These are phyloP conservation scores for Marcusenius ussheri DNA, from an alignment of 2,113 vertebrate genomes.

Conservation along the genomic window DNA sequence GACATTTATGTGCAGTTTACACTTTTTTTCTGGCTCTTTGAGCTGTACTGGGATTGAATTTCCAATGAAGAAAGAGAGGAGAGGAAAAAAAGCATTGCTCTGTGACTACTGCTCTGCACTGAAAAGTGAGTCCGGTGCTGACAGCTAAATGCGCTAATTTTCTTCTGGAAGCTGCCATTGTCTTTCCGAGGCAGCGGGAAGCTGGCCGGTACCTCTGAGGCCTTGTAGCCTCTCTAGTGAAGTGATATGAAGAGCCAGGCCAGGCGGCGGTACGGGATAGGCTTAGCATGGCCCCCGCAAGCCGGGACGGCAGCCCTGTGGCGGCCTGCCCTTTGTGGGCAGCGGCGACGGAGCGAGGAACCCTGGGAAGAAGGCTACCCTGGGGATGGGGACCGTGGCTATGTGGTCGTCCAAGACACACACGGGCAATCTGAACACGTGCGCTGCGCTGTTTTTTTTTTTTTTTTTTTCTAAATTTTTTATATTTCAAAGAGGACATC, in stretches of 20 bases:
- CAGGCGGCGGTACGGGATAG: constrained; percentile 42
- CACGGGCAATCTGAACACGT: neutral
- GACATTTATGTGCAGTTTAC: constrained; percentile 86
- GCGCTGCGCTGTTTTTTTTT: neutral
- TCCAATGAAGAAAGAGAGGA: constrained; percentile 73
- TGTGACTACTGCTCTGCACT: constrained; percentile 80
- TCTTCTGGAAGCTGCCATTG: constrained; percentile 79
- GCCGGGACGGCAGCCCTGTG: neutral
- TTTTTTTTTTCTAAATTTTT: constrained; percentile 23
- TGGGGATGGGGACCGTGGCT: neutral
- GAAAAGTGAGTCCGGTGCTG: constrained; percentile 95
- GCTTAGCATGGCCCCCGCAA: constrained; percentile 9
- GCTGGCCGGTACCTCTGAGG: constrained; percentile 71
- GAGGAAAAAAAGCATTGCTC: constrained; percentile 61
- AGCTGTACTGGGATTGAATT: constrained; percentile 79
- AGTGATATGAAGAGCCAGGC: constrained; percentile 74
- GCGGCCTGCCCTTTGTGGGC: neutral
- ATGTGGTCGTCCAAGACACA: neutral
- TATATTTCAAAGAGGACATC: constrained; percentile 11
- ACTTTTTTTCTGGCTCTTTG: constrained; percentile 86
- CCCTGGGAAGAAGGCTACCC: constrained; percentile 1
- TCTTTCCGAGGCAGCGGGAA: constrained; percentile 74
- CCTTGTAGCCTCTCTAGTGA: constrained; percentile 71
- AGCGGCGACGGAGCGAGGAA: neutral
- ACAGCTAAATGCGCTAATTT: constrained; percentile 99